Percentiles rank a stretch among this genome's conserved stretches.
Evolutionary conservation across 1,140 invertebrate genomes (phyloP).

Genomic region (Drosophila baimaii): DNA sequence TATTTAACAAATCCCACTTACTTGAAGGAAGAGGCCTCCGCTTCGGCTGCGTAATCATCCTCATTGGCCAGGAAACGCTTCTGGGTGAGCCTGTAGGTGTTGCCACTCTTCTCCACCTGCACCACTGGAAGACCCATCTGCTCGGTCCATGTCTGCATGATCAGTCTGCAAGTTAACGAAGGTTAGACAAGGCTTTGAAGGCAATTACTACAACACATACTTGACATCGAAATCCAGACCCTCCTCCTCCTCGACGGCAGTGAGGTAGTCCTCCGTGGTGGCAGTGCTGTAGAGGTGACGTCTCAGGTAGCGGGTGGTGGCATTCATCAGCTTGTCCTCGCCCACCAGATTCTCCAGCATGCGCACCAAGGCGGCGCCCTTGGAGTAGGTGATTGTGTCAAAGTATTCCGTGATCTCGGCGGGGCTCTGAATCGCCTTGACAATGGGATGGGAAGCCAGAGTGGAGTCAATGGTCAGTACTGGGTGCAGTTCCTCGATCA

Average conservation of each 20-base stretch:
- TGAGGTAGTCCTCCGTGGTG: slow-evolving; percentile 91
- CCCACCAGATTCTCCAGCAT: slow-evolving; percentile 96
- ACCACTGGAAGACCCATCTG: slow-evolving; percentile 97
- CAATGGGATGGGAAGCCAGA: slow-evolving; percentile 94
- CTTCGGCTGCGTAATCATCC: slow-evolving; percentile 84
- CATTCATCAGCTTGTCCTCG: slow-evolving; percentile 89
- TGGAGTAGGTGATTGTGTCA: slow-evolving; percentile 96
- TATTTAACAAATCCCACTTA: slow-evolving; percentile 67
- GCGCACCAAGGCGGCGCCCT: slow-evolving; percentile 94
- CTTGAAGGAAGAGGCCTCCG: slow-evolving; percentile 87
- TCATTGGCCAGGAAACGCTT: slow-evolving; percentile 90
- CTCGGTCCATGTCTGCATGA: slow-evolving; percentile 96
- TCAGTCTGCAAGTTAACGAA: slow-evolving; percentile 83
- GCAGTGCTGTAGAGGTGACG: slow-evolving; percentile 90
- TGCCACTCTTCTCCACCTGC: slow-evolving; percentile 85
- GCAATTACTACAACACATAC: slow-evolving; percentile 37
- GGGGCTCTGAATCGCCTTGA: slow-evolving; percentile 92
- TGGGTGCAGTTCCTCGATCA: slow-evolving; percentile 89
- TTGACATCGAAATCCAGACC: slow-evolving; percentile 85
- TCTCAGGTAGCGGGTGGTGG: slow-evolving; percentile 90
- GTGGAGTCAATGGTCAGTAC: slow-evolving; percentile 92
- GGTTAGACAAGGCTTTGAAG: background rate
- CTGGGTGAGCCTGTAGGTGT: slow-evolving; percentile 88
- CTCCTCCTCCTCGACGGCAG: slow-evolving; percentile 86
- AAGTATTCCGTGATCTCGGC: slow-evolving; percentile 97